phyloP scores from a whole-genome alignment of 2,113 vertebrate species.

The Gulo gulo region DNA sequence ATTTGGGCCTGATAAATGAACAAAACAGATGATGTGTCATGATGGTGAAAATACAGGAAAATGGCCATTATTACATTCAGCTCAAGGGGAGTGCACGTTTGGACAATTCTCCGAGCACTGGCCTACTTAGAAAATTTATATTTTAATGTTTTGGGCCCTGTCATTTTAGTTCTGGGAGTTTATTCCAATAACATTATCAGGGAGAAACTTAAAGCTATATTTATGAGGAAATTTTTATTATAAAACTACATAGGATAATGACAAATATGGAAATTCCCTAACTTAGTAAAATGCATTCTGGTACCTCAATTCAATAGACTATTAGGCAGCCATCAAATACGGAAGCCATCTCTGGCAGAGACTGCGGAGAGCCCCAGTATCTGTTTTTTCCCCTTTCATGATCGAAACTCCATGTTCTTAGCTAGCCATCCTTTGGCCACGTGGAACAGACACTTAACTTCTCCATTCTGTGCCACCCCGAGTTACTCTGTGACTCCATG shows the following conservation, averaged over 20 bases:
- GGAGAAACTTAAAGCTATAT: neutral
- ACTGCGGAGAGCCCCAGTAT: neutral
- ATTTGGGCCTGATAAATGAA: neutral
- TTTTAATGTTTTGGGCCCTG: neutral
- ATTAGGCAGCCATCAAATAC: neutral
- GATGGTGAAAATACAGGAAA: neutral
- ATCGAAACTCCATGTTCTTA: neutral
- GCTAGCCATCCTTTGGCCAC: neutral
- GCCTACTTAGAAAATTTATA: neutral
- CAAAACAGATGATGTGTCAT: neutral
- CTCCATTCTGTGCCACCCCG: neutral
- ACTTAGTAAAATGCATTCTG: neutral
- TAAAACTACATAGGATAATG: neutral
- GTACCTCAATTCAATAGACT: neutral
- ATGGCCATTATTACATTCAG: neutral
- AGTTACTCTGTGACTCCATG: neutral
- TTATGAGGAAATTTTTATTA: neutral
- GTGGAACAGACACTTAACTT: neutral
- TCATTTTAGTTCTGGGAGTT: neutral
- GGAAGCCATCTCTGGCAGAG: neutral
- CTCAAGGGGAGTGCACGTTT: neutral
- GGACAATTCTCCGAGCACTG: neutral
- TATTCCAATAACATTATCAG: neutral
- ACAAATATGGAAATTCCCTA: neutral
- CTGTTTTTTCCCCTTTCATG: neutral